Conservation (phyloP, 1,140 invertebrate species). For the Pollicipes pollicipes region DNA sequence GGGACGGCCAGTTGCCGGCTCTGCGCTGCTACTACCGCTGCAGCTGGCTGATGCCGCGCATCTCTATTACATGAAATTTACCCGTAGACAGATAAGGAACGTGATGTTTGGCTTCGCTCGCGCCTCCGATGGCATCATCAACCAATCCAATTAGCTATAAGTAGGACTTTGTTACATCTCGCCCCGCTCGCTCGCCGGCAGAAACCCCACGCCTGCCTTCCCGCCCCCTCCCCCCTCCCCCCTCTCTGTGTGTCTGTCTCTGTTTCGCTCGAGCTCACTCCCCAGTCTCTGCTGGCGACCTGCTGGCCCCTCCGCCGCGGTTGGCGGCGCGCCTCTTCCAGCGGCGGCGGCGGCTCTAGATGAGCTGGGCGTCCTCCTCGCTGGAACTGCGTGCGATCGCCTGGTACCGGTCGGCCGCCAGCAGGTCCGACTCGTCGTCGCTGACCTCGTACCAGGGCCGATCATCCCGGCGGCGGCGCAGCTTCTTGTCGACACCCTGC, state of each 20-base stretch:
- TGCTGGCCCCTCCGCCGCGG: not conserved
- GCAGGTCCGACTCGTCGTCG: constrained; percentile 20
- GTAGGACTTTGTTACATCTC: constrained; percentile 1
- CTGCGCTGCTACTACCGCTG: too few species aligned
- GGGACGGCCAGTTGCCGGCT: too few species aligned
- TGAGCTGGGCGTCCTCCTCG: not conserved
- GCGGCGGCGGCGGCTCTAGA: not conserved
- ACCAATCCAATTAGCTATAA: not conserved
- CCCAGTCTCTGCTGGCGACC: too few species aligned
- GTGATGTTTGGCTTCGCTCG: not conserved
- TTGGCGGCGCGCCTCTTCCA: too few species aligned
- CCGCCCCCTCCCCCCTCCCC: too few species aligned
- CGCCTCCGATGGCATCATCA: not conserved
- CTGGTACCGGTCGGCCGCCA: constrained; percentile 15
- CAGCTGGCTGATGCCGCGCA: too few species aligned
- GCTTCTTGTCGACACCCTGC: constrained; percentile 12
- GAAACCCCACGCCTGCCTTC: too few species aligned
- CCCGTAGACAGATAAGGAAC: constrained; percentile 1
- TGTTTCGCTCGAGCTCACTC: not conserved
- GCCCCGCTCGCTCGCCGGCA: too few species aligned
- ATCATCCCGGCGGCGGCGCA: constrained; percentile 13
- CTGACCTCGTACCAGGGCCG: constrained; percentile 21
- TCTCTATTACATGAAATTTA: not conserved
- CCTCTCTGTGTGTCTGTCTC: too few species aligned
- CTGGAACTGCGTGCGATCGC: not conserved